These are phyloP conservation scores for Drosophila tripunctata DNA, from an alignment of 2,888 invertebrate species.

Conservation along the genomic window DNA sequence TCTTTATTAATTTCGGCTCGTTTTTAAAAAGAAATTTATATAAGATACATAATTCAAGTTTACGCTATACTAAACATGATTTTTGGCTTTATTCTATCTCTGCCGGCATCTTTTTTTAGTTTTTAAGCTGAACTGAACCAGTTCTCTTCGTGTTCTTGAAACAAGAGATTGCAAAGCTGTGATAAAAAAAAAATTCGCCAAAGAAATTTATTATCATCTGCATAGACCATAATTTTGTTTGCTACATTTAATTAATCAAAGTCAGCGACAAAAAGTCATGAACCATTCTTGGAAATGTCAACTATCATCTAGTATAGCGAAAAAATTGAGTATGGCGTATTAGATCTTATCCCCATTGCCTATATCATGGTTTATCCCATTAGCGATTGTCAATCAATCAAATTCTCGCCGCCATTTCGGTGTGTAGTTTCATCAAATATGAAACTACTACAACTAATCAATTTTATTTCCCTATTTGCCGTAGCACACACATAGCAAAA, in stretches of 20 bases:
- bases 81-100: slow-evolving; percentile 14
- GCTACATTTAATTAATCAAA: slow-evolving; percentile 54
- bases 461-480: slow-evolving; percentile 54
- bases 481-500: no score
- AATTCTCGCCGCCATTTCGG: not conserved
- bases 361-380: slow-evolving; percentile 1
- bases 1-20: slow-evolving; percentile 21
- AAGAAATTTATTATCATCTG: slow-evolving; percentile 58
- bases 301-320: not conserved
- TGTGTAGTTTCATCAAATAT: no score
- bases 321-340: not conserved
- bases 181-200: slow-evolving; percentile 36
- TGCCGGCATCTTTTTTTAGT: slow-evolving; percentile 8
- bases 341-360: slow-evolving; percentile 16
- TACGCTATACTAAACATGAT: not conserved
- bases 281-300: slow-evolving; percentile 19
- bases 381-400: slow-evolving; percentile 17
- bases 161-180: slow-evolving; percentile 48
- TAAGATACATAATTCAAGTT: slow-evolving; percentile 7
- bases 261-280: slow-evolving; percentile 14
- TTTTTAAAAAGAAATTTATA: slow-evolving; percentile 9
- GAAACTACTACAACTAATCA: slow-evolving; percentile 39
- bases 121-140: slow-evolving; percentile 26
- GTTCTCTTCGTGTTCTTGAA: slow-evolving; percentile 12
- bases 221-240: slow-evolving; percentile 35